Base-by-base conservation (phyloP, 2,797 vertebrate species). In the Chaenodraco wilsoni region DNA sequence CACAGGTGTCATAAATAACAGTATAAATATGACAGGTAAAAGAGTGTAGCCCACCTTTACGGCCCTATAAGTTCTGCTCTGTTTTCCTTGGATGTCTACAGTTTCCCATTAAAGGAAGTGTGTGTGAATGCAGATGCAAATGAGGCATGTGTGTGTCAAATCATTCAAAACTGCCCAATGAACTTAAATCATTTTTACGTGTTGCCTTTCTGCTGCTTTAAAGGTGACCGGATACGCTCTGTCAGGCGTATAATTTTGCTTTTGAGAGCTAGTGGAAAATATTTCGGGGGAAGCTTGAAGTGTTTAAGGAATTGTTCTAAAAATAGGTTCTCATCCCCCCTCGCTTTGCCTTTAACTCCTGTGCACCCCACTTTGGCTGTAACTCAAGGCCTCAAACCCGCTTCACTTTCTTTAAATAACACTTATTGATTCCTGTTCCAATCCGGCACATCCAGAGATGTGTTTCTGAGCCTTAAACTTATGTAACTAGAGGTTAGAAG, bases 261-360 rank as follows among this genome's bases (percentile, higher is more conserved):
- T 91, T 92, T 81, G 84, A 90, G 89, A 83, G 82, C 71, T 65
- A 64, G 88, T 93, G 92, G 93, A 94, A 92, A 93, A 93, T 91
- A 89, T 92, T 87, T 94, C 86, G 64, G 85, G 88, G 84, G 87
- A 93, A 93, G 87, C 88, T 92, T 77, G 89, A 84, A 87, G 85
- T 91, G 89, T 94, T 94, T 93, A 90, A 89, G 88, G 91, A 92
- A 92, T 88, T 89, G 85, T 92, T 92, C 91, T 94, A 93, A 94
- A 94, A 94, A 94, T 93, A 93, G 90, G 78, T 55, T 68, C 82
- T 71, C 52, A 65, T 48, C 48, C 59, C 69, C 57, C 66, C 72
- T 44, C 4, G 52, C 78, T 88, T 78, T 74, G 83, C 84, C 75
- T 88, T 87, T 75, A 84, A 88, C 79, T 90, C 82, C 58, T 74